Base-by-base conservation (phyloP, 2,113 vertebrate genomes). In the Polyodon spathula region DNA sequence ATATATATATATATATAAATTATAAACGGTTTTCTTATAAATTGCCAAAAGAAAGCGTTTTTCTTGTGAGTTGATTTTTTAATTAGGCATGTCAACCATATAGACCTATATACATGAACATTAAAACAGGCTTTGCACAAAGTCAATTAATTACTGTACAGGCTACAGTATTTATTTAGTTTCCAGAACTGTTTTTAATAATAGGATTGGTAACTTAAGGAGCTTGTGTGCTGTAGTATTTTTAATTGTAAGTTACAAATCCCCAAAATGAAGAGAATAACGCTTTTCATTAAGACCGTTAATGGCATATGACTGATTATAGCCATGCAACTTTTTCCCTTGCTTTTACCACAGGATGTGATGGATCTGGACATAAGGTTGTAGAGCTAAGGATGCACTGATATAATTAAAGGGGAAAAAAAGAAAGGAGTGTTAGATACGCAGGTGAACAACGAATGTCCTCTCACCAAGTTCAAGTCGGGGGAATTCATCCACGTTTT, bases 391-490 rank as follows among this genome's bases (percentile, higher is more conserved):
- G 53, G 53, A 61, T 66, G 41, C 58, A 59, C 60, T 66, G 42
- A 60, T 66, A 56, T 40, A 51, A 72, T 79, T 86, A 77, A 85
- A 90, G 56, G 44, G 44, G 17, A 44, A 58, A 61, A 90, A 53
- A 12, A 66, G 40, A 66, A 40, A 50, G 56, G 52, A 55, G 61
- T 17, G 57, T 62, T 62, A 69, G 64, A 69, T 62, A 65, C 60
- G 53, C 57, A 59, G 73, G 81, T 87, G 84, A 78, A 84, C 85
- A 87, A 86, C 88, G 87, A 88, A 90, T 91, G 89, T 88, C 86
- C 84, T 80, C 87, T 68, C 80, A 83, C 84, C 79, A 10, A 27
- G 27, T 85, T 66, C 80, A 74, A 76, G 85, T 73, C 63, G 61
- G 67, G 71, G 81, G 85, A 88, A 80, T 89, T 86, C 80, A 85